These are phyloP conservation scores for Neotoxoptera formosana DNA, from an alignment of 1,140 invertebrate genomes.

Conservation along the genomic window DNA sequence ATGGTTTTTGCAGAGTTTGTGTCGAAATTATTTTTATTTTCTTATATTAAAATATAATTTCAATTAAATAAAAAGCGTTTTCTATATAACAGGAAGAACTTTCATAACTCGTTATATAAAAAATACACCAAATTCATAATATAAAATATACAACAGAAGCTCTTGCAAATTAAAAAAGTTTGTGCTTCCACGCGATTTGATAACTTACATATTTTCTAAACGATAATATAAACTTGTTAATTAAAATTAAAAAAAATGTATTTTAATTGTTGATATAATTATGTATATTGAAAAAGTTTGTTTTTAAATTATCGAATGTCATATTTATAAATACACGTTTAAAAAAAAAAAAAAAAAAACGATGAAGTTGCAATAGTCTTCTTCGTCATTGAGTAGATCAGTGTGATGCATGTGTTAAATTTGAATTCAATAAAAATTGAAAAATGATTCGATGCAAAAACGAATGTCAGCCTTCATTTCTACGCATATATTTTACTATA, in stretches of 20 bases:
- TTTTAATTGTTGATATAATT: conserved; percentile 24
- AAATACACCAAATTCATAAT: conserved; percentile 29
- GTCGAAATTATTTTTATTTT: background rate
- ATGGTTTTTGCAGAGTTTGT: background rate
- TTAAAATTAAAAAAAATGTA: conserved; percentile 17
- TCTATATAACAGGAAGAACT: background rate
- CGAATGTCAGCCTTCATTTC: too few relatives aligned
- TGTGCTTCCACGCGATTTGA: background rate
- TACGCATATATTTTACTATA: too few relatives aligned
- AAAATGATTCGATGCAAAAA: too few relatives aligned
- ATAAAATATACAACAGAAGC: conserved; percentile 8
- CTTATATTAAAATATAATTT: background rate
- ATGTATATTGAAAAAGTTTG: conserved; percentile 32
- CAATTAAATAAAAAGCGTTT: conserved; percentile 26
- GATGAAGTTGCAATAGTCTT: too few relatives aligned
- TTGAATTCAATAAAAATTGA: too few relatives aligned
- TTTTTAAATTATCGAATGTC: background rate
- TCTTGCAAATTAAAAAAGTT: conserved; percentile 44
- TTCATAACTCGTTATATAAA: conserved; percentile 6
- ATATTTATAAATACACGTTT: background rate
- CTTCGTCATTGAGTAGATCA: too few relatives aligned
- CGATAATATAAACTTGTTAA: conserved; percentile 25
- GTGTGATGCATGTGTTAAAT: too few relatives aligned
- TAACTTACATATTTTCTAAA: conserved; percentile 40
- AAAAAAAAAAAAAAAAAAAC: too few relatives aligned